phyloP scores from a whole-genome alignment of 2,888 invertebrate genomes.

The Acanthosepion lycidas region DNA sequence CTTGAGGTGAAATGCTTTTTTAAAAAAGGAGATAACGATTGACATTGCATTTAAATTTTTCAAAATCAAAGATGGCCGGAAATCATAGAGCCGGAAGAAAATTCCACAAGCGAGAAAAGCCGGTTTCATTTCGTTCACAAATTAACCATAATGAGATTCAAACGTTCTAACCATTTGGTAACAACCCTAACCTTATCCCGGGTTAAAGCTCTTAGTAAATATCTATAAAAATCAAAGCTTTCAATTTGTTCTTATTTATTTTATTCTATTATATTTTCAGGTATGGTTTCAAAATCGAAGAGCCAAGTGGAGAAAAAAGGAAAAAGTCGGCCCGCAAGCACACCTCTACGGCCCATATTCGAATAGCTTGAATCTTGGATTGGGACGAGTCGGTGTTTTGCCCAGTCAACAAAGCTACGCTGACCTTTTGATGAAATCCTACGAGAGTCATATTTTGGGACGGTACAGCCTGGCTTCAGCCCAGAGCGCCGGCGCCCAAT shows the following conservation, averaged over 20 bases:
- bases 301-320: constrained; percentile 99
- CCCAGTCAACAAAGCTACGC: constrained; percentile 58
- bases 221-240: not conserved
- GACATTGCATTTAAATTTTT: no score
- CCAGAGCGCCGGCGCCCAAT: constrained; percentile 37
- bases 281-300: constrained; percentile 99
- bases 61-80: no score
- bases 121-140: no score
- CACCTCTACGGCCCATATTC: constrained; percentile 66
- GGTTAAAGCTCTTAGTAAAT: no score
- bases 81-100: no score
- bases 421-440: constrained; percentile 69
- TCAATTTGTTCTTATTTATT: not conserved
- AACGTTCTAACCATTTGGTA: no score
- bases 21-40: no score
- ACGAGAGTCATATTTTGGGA: constrained; percentile 64
- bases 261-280: constrained; percentile 77
- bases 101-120: no score
- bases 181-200: no score
- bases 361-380: constrained; percentile 50
- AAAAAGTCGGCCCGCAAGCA: constrained; percentile 79
- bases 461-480: constrained; percentile 55
- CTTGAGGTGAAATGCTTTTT: no score
- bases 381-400: constrained; percentile 40
- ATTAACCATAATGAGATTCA: no score